Evolutionary conservation across 2,888 invertebrate genomes (phyloP), one percentile per base, ranked within the genome.

Genomic region (Polyploca ridens): DNA sequence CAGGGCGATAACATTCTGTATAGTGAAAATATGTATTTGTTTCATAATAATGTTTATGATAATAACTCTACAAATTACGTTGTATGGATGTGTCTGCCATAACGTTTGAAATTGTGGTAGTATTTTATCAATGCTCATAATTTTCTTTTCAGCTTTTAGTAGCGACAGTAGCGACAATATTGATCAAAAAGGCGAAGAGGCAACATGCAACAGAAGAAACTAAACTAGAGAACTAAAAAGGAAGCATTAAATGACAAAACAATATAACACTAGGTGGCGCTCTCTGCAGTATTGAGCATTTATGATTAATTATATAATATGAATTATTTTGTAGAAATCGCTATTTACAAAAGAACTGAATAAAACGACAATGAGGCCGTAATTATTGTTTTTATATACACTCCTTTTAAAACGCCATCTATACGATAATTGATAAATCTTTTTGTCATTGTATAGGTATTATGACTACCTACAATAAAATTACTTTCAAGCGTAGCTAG

Each of bases 61-160:
- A 27, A 27, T 27, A 1, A 27, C 27, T 27, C 27, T 27, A 27
- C 27, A 27, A 27, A 27, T 27, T 27, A 27, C 27, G 27, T 27
- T 27, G 27, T n/a, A n/a, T n/a, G n/a, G n/a, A n/a, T n/a, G n/a
- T n/a, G n/a, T 27, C 2, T 27, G 27, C 2, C 27, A 27, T 27
- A 27, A 27, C 27, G 27, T 27, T 27, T 27, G 27, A 27, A 1
- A 27, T 27, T 27, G 27, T 27, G 27, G 1, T 27, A 44, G 14
- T 44, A 38, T 10, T 10, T 19, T 13, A 27, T 13, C 4, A 14
- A 46, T 11, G 33, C 13, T n/a, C 10, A 6, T n/a, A 46, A n/a
- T 46, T 46, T 33, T 5, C 13, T 62, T 62, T 35, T 10, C 59
- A 59, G 59, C 8, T 59, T 35, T 38, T 59, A 16, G 46, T 58